A percentile compares a stretch with the other conserved stretches of the same genome.
Conservation (phyloP, 2,113 vertebrate species). For the Deroptyus accipitrinus region DNA sequence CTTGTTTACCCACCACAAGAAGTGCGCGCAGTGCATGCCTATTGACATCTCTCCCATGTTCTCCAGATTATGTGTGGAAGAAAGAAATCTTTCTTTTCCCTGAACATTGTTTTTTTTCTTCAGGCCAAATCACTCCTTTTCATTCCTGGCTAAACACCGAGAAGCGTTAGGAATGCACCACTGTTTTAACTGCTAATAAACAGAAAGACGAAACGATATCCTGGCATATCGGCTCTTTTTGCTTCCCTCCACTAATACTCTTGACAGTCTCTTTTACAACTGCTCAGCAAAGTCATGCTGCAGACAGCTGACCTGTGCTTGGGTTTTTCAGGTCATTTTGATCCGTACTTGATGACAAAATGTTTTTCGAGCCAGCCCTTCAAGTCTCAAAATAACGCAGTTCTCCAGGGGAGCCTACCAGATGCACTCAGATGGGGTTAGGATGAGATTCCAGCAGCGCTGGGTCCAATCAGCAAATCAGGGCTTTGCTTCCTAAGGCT, state of each 20-base stretch:
- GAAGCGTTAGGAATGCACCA: background rate
- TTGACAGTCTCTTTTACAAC: background rate
- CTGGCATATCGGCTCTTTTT: background rate
- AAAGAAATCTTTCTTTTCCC: background rate
- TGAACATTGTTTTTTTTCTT: background rate
- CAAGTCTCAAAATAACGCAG: background rate
- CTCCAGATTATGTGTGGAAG: background rate
- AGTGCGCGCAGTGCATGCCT: background rate
- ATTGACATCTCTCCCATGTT: background rate
- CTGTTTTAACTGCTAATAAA: background rate
- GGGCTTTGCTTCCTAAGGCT: conserved; percentile 20
- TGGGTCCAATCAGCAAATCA: conserved; percentile 44
- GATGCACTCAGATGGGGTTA: conserved; percentile 12
- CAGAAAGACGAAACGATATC: background rate
- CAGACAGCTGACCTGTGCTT: background rate
- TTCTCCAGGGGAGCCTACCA: background rate
- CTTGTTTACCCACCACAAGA: background rate
- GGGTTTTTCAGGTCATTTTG: background rate
- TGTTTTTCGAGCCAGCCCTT: background rate
- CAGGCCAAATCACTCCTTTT: background rate
- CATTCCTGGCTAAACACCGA: background rate
- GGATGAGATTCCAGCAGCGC: conserved; percentile 41
- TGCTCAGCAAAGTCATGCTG: background rate
- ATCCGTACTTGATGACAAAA: background rate
- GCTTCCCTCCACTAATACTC: background rate